Evolutionary conservation across 2,888 invertebrate species (phyloP).

Genomic region (Smittia sp.): DNA sequence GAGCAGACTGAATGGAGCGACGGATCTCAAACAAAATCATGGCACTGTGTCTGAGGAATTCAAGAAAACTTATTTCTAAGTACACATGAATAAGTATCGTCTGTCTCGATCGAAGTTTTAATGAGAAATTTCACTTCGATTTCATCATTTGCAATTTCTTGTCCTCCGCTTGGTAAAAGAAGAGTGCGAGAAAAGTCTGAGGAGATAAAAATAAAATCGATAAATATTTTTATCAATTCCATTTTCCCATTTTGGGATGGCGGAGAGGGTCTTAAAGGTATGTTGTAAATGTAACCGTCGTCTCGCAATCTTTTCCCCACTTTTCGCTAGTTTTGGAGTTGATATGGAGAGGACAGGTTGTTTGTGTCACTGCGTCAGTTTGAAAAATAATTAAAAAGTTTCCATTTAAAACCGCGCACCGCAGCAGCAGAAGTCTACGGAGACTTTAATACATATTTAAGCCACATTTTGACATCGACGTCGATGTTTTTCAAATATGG

Average conservation of each 20-base stretch:
- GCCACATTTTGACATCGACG: conserved; percentile 32
- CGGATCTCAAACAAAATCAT: no score
- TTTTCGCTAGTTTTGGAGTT: conserved; percentile 24
- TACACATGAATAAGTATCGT: no score
- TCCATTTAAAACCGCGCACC: conserved; percentile 5
- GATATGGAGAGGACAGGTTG: conserved; percentile 40
- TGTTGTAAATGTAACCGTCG: conserved; percentile 27
- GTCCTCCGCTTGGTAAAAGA: not conserved
- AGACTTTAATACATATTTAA: conserved; percentile 10
- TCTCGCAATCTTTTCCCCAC: not conserved
- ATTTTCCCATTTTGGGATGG: conserved; percentile 25
- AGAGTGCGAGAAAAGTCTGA: conserved; percentile 4
- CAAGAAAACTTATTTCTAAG: not conserved
- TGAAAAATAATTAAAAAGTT: conserved; percentile 35
- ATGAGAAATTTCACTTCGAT: conserved; percentile 30
- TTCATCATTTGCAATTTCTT: conserved; percentile 25
- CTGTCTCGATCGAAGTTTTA: no score
- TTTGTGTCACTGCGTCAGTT: conserved; percentile 27
- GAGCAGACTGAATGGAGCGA: no score
- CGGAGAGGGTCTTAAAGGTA: conserved; percentile 15
- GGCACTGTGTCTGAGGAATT: no score
- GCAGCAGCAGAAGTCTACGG: not conserved
- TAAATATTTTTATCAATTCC: conserved; percentile 41
- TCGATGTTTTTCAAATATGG: conserved; percentile 31
- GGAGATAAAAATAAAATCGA: conserved; percentile 31